These are phyloP conservation scores for Meriones psammophilus DNA, from an alignment of 2,797 vertebrate species.

Conservation along the genomic window DNA sequence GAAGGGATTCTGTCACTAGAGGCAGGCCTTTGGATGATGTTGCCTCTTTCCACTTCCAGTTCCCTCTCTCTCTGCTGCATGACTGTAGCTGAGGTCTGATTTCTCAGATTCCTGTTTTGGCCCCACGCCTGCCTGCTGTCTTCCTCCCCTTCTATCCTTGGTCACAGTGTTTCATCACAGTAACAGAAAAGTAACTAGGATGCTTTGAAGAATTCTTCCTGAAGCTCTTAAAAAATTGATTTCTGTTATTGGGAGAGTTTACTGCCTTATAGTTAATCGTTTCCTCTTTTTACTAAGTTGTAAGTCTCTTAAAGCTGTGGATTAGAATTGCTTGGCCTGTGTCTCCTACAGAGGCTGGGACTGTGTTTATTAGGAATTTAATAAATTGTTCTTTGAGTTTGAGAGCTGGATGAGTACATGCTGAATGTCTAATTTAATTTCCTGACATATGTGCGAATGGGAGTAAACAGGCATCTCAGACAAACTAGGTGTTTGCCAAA, in stretches of 20 bases:
- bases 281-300: conserved; percentile 21
- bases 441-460: background rate
- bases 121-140: background rate
- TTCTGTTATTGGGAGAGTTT: background rate
- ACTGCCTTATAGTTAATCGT: background rate
- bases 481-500: background rate
- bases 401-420: background rate
- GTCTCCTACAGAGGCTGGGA: background rate
- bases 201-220: background rate
- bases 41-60: background rate
- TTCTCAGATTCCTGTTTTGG: background rate
- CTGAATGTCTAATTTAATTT: background rate
- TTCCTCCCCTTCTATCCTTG: background rate
- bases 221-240: background rate
- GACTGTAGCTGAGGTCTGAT: background rate
- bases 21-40: background rate
- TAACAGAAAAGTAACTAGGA: background rate
- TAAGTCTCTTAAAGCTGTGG: background rate
- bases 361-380: background rate
- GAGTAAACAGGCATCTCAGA: background rate
- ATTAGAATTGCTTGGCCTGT: background rate
- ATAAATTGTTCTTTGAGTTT: background rate
- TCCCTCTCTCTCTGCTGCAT: no score
- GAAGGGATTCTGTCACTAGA: background rate
- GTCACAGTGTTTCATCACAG: background rate